Base-by-base conservation (phyloP, 2,797 vertebrate genomes). In the Dipus sagitta region DNA sequence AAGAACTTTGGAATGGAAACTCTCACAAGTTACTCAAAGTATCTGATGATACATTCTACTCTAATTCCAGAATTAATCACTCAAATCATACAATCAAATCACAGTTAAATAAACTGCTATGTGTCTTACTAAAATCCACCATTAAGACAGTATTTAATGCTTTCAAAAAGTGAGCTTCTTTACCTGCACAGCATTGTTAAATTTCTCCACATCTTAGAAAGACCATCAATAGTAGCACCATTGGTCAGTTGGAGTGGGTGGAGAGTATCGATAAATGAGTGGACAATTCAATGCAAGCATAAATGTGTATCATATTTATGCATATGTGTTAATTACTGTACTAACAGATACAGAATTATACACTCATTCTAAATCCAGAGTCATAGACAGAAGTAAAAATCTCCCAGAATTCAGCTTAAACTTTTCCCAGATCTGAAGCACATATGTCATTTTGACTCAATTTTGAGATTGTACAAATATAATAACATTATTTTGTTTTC, bases 201-300 rank as follows among this genome's bases (percentile, higher is more conserved):
- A 68, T 86, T 70, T 74, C n/a, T 83, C 38, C 47, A 68, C 2
- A 93, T 6, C 21, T 28, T 94, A 87, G 70, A 92, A 86, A 92
- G 32, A 17, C 62, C 30, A 28, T 28, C 76, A 74, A 26, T 42
- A 71, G 71, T 30, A 68, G 26, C 21, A 30, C n/a, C 30, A 11
- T 38, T 88, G 94, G 24, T 90, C 30, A 64, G 3, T 11, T 38
- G 2, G 20, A 68, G 42, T 42, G 14, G 17, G 20, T 7, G 23
- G 92, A 32, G 47, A 93, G 54, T 58, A 58, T 58, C 3, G 4
- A 58, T 58, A 34, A 13, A 42, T 62, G 34, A 91, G 21, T 89
- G 1, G 26, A 90, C 20, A 93, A 76, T 42, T 76, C 70, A 90
- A 67, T 13, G 78, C 14, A 87, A 47, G 1, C 32, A n/a, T 65